These are phyloP conservation scores for Campoletis raptor DNA, from an alignment of 2,888 invertebrate species.

Conservation along the genomic window DNA sequence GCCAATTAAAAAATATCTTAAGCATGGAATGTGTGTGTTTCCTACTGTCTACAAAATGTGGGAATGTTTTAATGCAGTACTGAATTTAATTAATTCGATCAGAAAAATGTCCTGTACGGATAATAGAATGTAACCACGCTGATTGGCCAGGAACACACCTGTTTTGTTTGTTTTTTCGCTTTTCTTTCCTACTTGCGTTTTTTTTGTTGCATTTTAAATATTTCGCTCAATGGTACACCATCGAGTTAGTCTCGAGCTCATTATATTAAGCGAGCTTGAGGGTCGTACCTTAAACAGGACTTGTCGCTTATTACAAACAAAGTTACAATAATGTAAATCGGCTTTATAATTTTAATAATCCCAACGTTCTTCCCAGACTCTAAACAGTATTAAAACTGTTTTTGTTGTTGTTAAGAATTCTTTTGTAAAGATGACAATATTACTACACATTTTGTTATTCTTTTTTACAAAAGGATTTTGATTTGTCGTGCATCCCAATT, in stretches of 20 bases:
- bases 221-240: conserved; percentile 52
- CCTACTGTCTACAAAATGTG: conserved; percentile 78
- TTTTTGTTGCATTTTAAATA: conserved; percentile 17
- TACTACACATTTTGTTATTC: conserved; percentile 64
- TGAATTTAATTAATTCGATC: conserved; percentile 73
- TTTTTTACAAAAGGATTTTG: conserved; percentile 77
- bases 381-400: conserved; percentile 19
- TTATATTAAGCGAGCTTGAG: conserved; percentile 42
- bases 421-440: conserved; percentile 72
- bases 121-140: conserved; percentile 83
- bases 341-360: conserved; percentile 34
- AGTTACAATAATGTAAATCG: conserved; percentile 53
- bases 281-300: conserved; percentile 46
- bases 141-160: conserved; percentile 84
- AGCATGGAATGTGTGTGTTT: conserved; percentile 81
- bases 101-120: conserved; percentile 71
- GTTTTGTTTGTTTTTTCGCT: conserved; percentile 63
- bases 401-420: conserved; percentile 65
- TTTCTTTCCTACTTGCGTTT: conserved; percentile 14
- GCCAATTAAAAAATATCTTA: conserved; percentile 76
- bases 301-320: conserved; percentile 48
- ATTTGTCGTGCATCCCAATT: conserved; percentile 78
- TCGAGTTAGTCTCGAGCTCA: conserved; percentile 40
- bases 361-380: conserved; percentile 11
- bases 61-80: conserved; percentile 82